Base-by-base conservation (phyloP, 2,888 invertebrate genomes). In the Nemoura dubitans region DNA sequence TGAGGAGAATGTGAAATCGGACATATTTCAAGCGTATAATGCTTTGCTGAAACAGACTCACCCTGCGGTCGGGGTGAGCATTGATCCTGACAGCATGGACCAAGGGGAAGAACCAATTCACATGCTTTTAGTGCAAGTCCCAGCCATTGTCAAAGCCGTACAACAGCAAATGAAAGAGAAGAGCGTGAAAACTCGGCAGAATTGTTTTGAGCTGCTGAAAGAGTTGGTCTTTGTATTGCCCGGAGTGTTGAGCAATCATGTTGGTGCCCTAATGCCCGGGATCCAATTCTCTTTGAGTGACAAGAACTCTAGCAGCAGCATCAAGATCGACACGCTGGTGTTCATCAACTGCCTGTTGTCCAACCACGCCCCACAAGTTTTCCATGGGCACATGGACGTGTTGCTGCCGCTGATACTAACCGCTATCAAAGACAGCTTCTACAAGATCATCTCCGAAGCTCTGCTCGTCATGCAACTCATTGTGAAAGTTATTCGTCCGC, bases 1-100 rank as follows among this genome's bases (percentile, higher is more conserved):
- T 59, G 99, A 99, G 92, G 99, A 99, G 92, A 99, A 99, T 91
- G 99, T 99, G 0, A 99, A 99, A 91, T 98, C 98, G 30, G 99
- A 99, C 91, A 98, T 99, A 88, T 97, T 99, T 91, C 97, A 98
- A 90, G 98, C 99, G 0, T 99, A 98, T 91, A 96, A 98, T 87
- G 97, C 99, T 0, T 92, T 99, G 76, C 91, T 99, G 88, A 94
- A 96, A 88, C 98, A 98, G 90, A 99, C 99, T 0, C 94, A 96
- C 86, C 95, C 97, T 0, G 93, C 95, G 0, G 93, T 93, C 42
- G 94, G 94, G 16, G 94, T 94, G 25, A 92, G 95, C 0, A 93
- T 94, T 87, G 94, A 96, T 92, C 93, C 95, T 0, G 94, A 96
- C 89, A 94, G 94, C 0, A 95, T 95, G 93, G 96, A 95, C 89